Evolutionary conservation across 1,140 invertebrate species (phyloP).

Genomic region (Orius insidiosus): DNA sequence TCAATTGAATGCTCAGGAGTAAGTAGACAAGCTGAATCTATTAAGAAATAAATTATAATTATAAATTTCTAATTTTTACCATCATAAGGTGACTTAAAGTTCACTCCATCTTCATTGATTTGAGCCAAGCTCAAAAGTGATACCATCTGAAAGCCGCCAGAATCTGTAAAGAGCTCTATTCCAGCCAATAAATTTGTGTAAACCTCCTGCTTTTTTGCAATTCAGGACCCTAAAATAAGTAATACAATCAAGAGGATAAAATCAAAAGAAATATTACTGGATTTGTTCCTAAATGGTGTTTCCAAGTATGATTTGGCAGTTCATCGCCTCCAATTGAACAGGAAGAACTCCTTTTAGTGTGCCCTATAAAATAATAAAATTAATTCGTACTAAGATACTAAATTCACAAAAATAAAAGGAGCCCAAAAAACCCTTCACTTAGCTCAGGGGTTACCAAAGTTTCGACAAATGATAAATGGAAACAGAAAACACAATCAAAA

Average conservation of each 20-base stretch:
- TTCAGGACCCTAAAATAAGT: constrained; percentile 48
- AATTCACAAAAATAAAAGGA: constrained; percentile 10
- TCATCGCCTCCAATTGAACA: constrained; percentile 72
- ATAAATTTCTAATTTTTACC: too few species aligned
- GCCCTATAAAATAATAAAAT: constrained; percentile 42
- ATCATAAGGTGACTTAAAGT: constrained; percentile 87
- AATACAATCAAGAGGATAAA: neutral
- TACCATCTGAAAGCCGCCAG: constrained; percentile 98
- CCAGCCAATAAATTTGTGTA: constrained; percentile 98
- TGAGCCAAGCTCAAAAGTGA: constrained; percentile 82
- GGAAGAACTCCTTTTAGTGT: constrained; percentile 90
- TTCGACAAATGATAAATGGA: too few species aligned
- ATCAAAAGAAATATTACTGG: constrained; percentile 39
- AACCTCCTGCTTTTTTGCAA: constrained; percentile 69
- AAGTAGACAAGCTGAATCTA: constrained; percentile 53
- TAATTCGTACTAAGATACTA: too few species aligned
- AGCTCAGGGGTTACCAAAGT: too few species aligned
- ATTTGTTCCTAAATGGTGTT: constrained; percentile 93
- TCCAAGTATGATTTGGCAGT: constrained; percentile 84
- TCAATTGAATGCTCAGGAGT: constrained; percentile 92
- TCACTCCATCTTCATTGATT: constrained; percentile 91
- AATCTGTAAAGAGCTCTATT: constrained; percentile 79
- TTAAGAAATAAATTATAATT: constrained; percentile 1
- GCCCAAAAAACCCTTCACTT: too few species aligned
- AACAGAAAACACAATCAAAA: too few species aligned